Base-by-base conservation (phyloP, 2,888 invertebrate genomes). In the Gisinianus flammeolus region DNA sequence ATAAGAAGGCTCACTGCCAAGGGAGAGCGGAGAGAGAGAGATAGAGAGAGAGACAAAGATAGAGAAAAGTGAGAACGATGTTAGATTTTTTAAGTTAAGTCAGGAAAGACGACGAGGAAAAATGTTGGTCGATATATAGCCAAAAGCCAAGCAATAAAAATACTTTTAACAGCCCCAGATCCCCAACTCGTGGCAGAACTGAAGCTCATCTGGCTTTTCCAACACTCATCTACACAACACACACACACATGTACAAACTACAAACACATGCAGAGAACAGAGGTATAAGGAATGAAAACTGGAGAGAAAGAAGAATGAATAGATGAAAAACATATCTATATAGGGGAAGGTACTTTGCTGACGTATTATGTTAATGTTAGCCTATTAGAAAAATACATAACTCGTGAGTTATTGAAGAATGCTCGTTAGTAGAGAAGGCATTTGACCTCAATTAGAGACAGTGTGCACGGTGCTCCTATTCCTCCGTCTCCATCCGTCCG, bases 321-420 rank as follows among this genome's bases (percentile, higher is more conserved):
- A 68, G 44, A 31, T 72, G 12, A 68, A 22, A 16, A 16, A 67
- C 33, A 67, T n/a, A 67, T 33, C 2, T n/a, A 67, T 44, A 44
- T 6, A n/a, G n/a, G 12, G 16, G 33, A 26, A 22, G 68, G 68
- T 26, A 68, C 30, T 67, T 26, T 33, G 31, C 12, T 19, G 22
- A 44, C 2, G 68, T 68, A 68, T 68, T 62, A 62, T 72, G 72
- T 72, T 79, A 76, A 76, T 79, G 79, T 70, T 30, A 70, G 75
- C 75, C 70, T 78, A 75, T 78, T 78, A 78, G 75, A 62, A 64
- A 35, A 72, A 33, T 69, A 68, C 68, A 64, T 70, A 74, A 67
- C 67, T 74, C 54, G 69, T 76, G 79, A 76, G 79, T 72, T 79
- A 76, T 79, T 79, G 72, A 79, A 79, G 78, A 79, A 79, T 76